phyloP scores from a whole-genome alignment of 2,797 vertebrate genomes.

The Phrynocephalus guinanensis region DNA sequence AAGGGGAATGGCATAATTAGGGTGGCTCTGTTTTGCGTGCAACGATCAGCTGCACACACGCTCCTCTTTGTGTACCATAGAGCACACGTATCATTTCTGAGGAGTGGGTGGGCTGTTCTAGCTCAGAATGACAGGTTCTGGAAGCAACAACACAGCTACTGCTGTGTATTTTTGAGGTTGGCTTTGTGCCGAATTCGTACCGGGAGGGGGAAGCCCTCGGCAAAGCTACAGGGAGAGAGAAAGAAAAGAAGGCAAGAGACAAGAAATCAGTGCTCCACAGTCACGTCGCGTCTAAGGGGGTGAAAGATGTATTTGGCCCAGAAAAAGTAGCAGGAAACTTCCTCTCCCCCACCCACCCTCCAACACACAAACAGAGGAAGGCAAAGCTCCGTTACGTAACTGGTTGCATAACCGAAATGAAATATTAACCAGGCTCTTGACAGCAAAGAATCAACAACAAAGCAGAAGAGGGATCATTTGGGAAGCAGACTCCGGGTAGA shows the following conservation, averaged over 20 bases:
- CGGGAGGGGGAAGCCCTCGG: neutral
- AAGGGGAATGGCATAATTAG: constrained; percentile 45
- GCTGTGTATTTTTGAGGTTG: constrained; percentile 30
- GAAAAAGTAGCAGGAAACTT: constrained; percentile 37
- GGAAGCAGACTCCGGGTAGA: neutral
- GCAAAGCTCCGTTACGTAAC: constrained; percentile 58
- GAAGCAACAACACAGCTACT: constrained; percentile 55
- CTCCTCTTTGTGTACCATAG: constrained; percentile 43
- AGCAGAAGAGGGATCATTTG: neutral
- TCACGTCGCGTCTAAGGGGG: neutral
- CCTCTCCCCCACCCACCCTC: constrained; percentile 1
- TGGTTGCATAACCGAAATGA: constrained; percentile 47
- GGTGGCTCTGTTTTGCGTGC: constrained; percentile 12
- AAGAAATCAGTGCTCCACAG: neutral
- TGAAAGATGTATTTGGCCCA: constrained; percentile 32
- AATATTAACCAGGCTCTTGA: constrained; percentile 40
- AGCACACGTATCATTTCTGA: constrained; percentile 49
- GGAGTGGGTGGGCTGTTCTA: constrained; percentile 30
- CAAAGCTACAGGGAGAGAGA: neutral
- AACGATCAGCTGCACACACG: neutral
- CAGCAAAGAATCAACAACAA: neutral
- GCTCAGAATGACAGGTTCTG: constrained; percentile 45
- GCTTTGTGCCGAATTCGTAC: constrained; percentile 44
- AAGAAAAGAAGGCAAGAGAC: too few relatives aligned
- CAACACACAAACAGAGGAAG: neutral